phyloP scores from a whole-genome alignment of 2,113 vertebrate genomes.

The Mus pahari region DNA sequence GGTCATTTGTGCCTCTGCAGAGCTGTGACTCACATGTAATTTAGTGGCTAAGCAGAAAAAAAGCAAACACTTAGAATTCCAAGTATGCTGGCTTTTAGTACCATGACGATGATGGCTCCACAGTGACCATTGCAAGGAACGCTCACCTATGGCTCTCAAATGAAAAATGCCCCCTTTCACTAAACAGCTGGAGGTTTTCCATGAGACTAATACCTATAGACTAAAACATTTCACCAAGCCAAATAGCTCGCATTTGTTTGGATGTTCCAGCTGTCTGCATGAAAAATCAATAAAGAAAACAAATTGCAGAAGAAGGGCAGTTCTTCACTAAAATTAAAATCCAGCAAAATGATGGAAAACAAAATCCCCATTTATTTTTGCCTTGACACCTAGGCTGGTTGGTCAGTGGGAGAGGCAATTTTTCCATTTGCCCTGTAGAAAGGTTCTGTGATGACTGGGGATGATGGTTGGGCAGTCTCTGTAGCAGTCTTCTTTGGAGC shows the following conservation, averaged over 20 bases:
- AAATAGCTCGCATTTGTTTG: conserved; percentile 39
- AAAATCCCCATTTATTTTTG: conserved; percentile 1
- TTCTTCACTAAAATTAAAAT: conserved; percentile 49
- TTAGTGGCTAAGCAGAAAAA: conserved; percentile 39
- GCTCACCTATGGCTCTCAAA: not conserved
- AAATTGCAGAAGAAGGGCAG: conserved; percentile 26
- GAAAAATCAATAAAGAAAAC: conserved; percentile 59
- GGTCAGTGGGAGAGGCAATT: not conserved
- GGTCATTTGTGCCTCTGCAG: not conserved
- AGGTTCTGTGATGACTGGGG: not conserved
- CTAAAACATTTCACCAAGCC: conserved; percentile 23
- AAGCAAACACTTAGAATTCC: not conserved
- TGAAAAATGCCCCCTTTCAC: not conserved
- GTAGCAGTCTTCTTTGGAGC: not conserved
- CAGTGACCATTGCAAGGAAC: not conserved
- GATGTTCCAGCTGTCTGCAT: conserved; percentile 43
- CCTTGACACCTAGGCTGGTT: not conserved
- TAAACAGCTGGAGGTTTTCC: not conserved
- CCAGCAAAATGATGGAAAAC: not conserved
- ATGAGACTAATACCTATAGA: not conserved
- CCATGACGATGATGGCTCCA: not conserved
- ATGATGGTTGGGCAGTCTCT: not conserved
- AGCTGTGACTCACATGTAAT: not conserved
- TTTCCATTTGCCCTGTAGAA: not conserved
- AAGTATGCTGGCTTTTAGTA: not conserved